These are phyloP conservation scores for Mizuhopecten yessoensis DNA, from an alignment of 1,140 invertebrate genomes.

Conservation along the genomic window DNA sequence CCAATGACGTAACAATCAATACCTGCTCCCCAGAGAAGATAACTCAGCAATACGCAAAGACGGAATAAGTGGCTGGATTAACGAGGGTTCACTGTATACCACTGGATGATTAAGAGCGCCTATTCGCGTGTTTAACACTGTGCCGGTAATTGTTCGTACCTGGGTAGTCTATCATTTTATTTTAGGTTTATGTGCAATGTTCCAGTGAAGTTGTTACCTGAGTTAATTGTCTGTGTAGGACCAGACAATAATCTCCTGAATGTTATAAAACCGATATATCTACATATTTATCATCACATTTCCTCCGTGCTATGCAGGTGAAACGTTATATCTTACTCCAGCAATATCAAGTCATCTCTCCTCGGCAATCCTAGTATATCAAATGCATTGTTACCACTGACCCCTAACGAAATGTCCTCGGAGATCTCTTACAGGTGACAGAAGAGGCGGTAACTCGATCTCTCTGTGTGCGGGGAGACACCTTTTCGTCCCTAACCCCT, in stretches of 20 bases:
- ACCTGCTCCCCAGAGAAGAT: too few species aligned
- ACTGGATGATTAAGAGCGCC: neutral
- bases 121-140: neutral
- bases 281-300: neutral
- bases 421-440: neutral
- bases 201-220: neutral
- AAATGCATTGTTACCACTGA: neutral
- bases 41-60: too few species aligned
- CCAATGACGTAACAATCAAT: too few species aligned
- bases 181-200: neutral
- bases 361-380: neutral
- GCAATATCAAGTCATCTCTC: neutral
- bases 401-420: neutral
- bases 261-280: neutral
- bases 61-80: too few species aligned
- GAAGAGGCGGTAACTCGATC: slow-evolving; percentile 3
- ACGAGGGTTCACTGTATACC: too few species aligned
- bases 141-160: neutral
- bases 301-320: neutral
- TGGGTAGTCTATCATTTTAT: neutral
- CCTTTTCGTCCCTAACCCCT: neutral
- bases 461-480: neutral
- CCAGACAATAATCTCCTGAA: neutral
- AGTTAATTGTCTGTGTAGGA: neutral
- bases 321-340: neutral